Evolutionary conservation across 1,140 invertebrate genomes (phyloP).

Genomic region (Lordiphosa stackelbergi): DNA sequence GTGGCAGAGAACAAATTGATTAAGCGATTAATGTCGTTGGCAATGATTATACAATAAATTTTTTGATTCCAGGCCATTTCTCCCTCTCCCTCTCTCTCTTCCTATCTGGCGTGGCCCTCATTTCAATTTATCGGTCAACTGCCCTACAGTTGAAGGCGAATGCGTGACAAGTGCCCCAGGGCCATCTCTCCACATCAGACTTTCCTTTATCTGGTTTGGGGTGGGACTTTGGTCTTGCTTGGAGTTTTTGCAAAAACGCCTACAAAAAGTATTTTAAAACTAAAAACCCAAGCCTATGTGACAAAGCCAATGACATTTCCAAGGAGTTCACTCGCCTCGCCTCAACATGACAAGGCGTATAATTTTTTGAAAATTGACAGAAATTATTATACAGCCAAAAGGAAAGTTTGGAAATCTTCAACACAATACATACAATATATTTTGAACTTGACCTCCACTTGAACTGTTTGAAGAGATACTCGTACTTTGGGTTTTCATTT

Average conservation of each 20-base stretch:
- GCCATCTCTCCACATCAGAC: constrained; percentile 14
- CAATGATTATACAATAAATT: constrained; percentile 40
- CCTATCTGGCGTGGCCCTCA: constrained; percentile 23
- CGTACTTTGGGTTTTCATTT: constrained; percentile 18
- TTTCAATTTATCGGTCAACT: constrained; percentile 54
- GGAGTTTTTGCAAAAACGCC: constrained; percentile 10
- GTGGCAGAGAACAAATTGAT: no score
- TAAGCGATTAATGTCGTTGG: constrained; percentile 50
- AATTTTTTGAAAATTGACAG: constrained; percentile 33
- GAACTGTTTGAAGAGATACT: constrained; percentile 23
- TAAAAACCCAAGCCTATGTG: constrained; percentile 17
- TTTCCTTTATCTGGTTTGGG: constrained; percentile 30
- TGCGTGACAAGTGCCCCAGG: constrained; percentile 24
- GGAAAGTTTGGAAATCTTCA: constrained; percentile 5
- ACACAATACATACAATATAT: background rate
- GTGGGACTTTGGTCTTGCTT: constrained; percentile 36
- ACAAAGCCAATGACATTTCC: constrained; percentile 65
- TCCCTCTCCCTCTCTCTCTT: constrained; percentile 27
- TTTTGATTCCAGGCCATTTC: constrained; percentile 9
- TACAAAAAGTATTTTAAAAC: constrained; percentile 29
- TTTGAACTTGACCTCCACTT: constrained; percentile 40
- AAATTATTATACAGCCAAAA: constrained; percentile 1
- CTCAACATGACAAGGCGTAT: no score
- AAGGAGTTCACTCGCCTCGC: constrained; percentile 58
- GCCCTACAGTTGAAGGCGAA: constrained; percentile 39